Percentiles rank a stretch among this genome's conserved stretches.
phyloP scores from a whole-genome alignment of 53 echinoderm and acorn worm genomes.

The Holothuria scabra region DNA sequence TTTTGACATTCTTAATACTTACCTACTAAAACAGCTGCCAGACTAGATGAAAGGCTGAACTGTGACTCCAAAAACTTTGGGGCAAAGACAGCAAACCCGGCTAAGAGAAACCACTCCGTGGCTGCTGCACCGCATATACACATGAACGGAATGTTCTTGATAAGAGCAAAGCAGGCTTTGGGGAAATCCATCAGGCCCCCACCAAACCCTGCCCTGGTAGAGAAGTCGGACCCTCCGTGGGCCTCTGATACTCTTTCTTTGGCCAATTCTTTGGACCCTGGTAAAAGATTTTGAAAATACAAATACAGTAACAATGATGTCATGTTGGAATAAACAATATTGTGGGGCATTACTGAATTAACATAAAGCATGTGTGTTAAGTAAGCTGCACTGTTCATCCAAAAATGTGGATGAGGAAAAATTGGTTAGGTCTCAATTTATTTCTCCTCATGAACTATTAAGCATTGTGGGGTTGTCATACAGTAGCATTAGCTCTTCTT shows the following conservation, averaged over 20 bases:
- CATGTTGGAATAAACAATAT: background rate
- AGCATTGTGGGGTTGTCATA: no score
- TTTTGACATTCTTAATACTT: conserved; percentile 19
- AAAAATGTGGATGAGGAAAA: background rate
- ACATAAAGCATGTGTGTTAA: background rate
- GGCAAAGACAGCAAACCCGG: conserved; percentile 89
- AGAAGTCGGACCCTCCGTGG: conserved; percentile 81
- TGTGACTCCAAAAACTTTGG: conserved; percentile 98
- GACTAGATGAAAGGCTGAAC: conserved; percentile 81
- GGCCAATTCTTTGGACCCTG: conserved; percentile 74
- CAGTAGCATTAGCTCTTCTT: no score
- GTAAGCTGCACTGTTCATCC: no score
- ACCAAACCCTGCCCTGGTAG: conserved; percentile 78
- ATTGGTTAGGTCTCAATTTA: no score
- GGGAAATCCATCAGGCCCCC: conserved; percentile 94
- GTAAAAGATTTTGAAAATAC: background rate
- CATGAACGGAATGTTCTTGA: conserved; percentile 91
- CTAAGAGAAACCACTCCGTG: conserved; percentile 90
- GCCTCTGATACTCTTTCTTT: conserved; percentile 80
- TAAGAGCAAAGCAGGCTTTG: conserved; percentile 63
- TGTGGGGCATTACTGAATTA: background rate
- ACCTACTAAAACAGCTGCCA: conserved; percentile 96
- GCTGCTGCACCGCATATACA: conserved; percentile 83
- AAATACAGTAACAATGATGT: background rate
- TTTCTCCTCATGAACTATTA: no score